These are phyloP conservation scores for Drosophila mayri DNA, from an alignment of 1,140 invertebrate species.

Conservation along the genomic window DNA sequence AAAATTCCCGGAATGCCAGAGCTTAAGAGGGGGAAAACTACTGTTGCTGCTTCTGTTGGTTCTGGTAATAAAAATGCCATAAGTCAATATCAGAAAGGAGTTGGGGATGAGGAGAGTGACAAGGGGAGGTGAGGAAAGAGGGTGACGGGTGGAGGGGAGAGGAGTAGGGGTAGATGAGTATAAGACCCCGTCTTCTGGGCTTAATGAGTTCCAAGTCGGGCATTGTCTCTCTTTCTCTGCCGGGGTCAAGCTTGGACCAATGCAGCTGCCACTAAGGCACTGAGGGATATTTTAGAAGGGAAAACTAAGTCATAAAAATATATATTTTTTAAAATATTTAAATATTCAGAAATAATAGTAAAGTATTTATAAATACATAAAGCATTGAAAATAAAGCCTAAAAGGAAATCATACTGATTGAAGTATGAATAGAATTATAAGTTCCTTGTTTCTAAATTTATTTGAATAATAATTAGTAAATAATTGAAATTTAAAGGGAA, in stretches of 20 bases:
- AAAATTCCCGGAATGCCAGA: slow-evolving; percentile 74
- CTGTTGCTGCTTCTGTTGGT: not conserved
- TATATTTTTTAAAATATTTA: not conserved
- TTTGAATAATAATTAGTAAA: too few species aligned
- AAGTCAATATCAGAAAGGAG: slow-evolving; percentile 72
- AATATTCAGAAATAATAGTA: not conserved
- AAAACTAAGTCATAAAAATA: not conserved
- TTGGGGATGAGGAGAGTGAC: not conserved
- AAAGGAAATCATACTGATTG: not conserved
- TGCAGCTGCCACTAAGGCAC: slow-evolving; percentile 34
- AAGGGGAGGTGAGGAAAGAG: not conserved
- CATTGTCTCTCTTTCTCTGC: slow-evolving; percentile 37
- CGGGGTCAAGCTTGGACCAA: slow-evolving; percentile 37
- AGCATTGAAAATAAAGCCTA: not conserved
- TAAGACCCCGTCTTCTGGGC: slow-evolving; percentile 22
- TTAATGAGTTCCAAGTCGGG: slow-evolving; percentile 51
- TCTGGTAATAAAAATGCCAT: slow-evolving; percentile 81
- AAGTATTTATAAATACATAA: not conserved
- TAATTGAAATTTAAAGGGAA: too few species aligned
- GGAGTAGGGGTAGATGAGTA: not conserved
- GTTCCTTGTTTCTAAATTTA: too few species aligned
- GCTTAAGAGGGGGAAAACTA: not conserved
- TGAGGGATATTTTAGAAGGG: not conserved
- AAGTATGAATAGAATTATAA: too few species aligned
- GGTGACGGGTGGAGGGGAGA: not conserved